Evolutionary conservation across 2,113 vertebrate genomes (phyloP).

Genomic region (Xenotilapia leptura): DNA sequence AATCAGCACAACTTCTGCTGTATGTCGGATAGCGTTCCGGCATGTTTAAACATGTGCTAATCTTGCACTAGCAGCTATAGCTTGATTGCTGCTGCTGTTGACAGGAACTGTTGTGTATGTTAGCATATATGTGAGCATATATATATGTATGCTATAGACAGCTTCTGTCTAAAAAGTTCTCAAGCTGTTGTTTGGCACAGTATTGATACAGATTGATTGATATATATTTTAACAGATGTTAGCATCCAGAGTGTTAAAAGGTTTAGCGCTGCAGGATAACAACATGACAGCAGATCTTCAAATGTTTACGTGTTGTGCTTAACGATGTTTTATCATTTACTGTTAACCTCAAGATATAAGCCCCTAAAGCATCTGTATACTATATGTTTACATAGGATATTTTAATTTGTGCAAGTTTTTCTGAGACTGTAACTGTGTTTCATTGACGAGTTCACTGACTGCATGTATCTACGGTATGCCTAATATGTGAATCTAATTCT

Average conservation of each 20-base stretch:
- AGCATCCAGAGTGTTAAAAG: not conserved
- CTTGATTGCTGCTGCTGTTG: not conserved
- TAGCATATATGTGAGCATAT: not conserved
- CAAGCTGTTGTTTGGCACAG: not conserved
- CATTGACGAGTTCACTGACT: not conserved
- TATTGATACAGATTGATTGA: not conserved
- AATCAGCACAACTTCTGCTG: not conserved
- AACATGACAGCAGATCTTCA: not conserved
- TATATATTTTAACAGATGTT: not conserved
- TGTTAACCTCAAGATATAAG: not conserved
- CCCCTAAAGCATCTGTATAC: not conserved
- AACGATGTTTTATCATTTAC: not conserved
- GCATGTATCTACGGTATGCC: not conserved
- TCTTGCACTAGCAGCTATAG: not conserved
- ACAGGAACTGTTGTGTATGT: not conserved
- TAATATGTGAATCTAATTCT: not conserved
- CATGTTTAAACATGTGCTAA: not conserved
- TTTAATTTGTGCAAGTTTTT: not conserved
- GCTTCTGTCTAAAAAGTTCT: constrained; percentile 31
- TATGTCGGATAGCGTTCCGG: not conserved
- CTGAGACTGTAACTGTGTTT: not conserved
- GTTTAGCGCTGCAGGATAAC: not conserved
- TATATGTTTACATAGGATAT: not conserved
- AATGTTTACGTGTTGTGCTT: constrained; percentile 36
- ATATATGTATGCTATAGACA: not conserved